phyloP scores from a whole-genome alignment of 2,888 invertebrate species.

The Drosophila colorata region DNA sequence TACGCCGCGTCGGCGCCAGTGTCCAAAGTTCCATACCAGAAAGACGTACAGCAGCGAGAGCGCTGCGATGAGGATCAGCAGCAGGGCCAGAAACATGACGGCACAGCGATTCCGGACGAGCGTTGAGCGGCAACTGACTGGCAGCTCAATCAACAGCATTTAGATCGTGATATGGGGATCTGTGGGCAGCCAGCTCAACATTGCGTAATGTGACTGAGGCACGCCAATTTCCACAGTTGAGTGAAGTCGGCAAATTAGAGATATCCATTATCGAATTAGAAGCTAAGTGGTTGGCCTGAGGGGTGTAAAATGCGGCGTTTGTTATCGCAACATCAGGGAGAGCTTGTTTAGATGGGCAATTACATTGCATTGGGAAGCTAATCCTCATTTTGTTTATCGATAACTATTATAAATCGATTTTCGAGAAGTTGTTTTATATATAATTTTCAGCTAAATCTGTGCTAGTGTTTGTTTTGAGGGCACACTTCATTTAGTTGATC shows the following conservation, averaged over 20 bases:
- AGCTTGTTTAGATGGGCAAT: too few relatives aligned
- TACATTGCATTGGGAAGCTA: too few relatives aligned
- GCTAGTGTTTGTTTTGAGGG: not conserved
- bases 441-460: too few relatives aligned
- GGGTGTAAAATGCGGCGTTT: constrained; percentile 7
- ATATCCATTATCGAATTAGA: constrained; percentile 41
- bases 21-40: constrained; percentile 82
- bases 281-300: constrained; percentile 16
- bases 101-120: not conserved
- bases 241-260: constrained; percentile 2
- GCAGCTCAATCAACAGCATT: constrained; percentile 1
- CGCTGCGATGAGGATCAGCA: constrained; percentile 22
- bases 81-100: constrained; percentile 44
- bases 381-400: too few relatives aligned
- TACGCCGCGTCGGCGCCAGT: constrained; percentile 84
- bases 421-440: too few relatives aligned
- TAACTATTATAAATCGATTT: too few relatives aligned
- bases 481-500: not conserved
- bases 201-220: constrained; percentile 17
- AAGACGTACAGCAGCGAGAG: constrained; percentile 65
- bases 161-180: not conserved
- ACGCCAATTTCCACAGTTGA: constrained; percentile 22
- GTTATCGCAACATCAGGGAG: not conserved
- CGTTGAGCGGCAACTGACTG: constrained; percentile 35
- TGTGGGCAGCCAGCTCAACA: not conserved